Evolutionary conservation across 2,888 invertebrate genomes (phyloP), one percentile per base, ranked within the genome.

Genomic region (Eulithis testata): DNA sequence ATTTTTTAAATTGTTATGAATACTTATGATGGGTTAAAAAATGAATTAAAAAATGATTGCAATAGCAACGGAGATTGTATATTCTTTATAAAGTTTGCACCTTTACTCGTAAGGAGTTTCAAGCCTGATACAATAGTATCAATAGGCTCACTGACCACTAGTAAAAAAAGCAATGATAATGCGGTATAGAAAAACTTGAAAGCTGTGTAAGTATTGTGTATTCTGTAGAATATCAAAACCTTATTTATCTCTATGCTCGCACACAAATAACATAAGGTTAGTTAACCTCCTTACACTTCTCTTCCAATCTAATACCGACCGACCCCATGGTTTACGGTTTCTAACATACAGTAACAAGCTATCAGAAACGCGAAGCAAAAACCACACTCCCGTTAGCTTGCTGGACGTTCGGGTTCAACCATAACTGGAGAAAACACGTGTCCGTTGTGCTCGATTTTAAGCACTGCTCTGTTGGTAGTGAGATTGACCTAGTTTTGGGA

Each of bases 351-450:
- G 64, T 67, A 70, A 68, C 63, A 63, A 67, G 56, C 55, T 65
- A 71, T 66, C 68, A 71, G 68, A 61, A 65, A 64, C 54, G 53
- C 51, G 54, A 70, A 72, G 79, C 76, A 79, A 81, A 79, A 81
- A 78, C 75, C 76, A 69, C 67, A 69, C 73, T 82, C 76, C 86
- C 83, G 85, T 85, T 85, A 83, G 69, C 70, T 45, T 74, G 74
- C 76, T 76, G 69, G 66, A 67, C 69, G 69, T 47, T 61, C 50
- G 57, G 50, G 68, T 70, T 72, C 74, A 73, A 67, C 66, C 65
- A 59, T 68, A 69, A 68, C 60, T 67, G 55, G 60, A 64, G 57
- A 64, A 37, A 49, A 64, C 57, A 60, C 63, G 45, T 58, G 67
- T n/a, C 43, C 37, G 12, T 37, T 56, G 47, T 53, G 11, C 45